Base-by-base conservation (phyloP, 2,888 invertebrate species). In the Troglohyphantes excavatus region DNA sequence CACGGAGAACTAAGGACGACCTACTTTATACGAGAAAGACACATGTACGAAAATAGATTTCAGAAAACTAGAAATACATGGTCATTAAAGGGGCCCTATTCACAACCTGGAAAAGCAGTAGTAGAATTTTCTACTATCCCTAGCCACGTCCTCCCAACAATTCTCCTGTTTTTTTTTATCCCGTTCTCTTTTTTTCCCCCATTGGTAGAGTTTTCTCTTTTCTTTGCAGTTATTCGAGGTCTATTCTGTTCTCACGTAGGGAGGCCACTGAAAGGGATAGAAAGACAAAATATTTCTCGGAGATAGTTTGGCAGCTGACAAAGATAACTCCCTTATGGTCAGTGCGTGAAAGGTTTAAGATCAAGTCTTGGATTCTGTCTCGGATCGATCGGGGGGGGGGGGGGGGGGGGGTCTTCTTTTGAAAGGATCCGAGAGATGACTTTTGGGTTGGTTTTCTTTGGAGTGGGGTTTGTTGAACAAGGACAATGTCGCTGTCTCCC, bases 21-120 rank as follows among this genome's bases (percentile, higher is more conserved):
- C 61, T 23, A 23, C 63, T 29, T 67, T 79, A 67, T 53, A 79
- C 67, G 27, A 67, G 29, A 26, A 68, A 19, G 13, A 65, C 43
- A 13, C 21, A 53, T 68, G 79, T 67, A 68, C 79, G 29, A 67
- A 79, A 79, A 79, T 79, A 79, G 67, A 79, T 79, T 79, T 43
- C 11, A 29, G 27, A 53, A 63, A 46, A 67, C 79, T 65, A 79
- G 79, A 79, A 79, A 79, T 79, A 79, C 39, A 21, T 43, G 33
- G 39, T 67, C 46, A 53, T 79, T 46, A 79, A 79, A 79, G 46
- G 43, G 43, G 65, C 19, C 19, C 67, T 27, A 46, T 79, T 67
- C 67, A 27, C 43, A 5, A 7, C 5, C 17, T 6, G 21, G 67
- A 46, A 59, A 19, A 27, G 26, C 17, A 9, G n/a, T n/a, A 46